Evolutionary conservation across 1,140 invertebrate species (phyloP).

Genomic region (Stegodyphus dumicola): DNA sequence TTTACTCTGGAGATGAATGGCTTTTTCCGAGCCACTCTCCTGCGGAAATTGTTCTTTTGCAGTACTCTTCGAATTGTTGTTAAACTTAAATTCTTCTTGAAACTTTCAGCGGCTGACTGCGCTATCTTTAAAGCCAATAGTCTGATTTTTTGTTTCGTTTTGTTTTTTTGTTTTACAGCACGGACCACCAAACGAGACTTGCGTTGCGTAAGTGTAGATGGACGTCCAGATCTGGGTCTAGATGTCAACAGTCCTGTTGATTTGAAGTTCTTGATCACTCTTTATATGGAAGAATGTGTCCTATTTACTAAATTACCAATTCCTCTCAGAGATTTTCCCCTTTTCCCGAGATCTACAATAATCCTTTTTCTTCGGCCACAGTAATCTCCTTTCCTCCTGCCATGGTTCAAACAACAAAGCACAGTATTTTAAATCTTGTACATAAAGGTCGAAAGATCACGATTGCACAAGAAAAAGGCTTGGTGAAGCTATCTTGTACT

Average conservation of each 20-base stretch:
- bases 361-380: no score
- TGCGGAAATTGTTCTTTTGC: background rate
- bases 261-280: background rate
- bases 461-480: no score
- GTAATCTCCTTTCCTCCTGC: no score
- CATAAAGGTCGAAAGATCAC: no score
- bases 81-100: background rate
- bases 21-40: background rate
- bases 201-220: background rate
- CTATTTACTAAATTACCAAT: background rate
- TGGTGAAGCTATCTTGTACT: no score
- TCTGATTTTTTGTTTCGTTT: background rate
- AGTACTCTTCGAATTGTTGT: background rate
- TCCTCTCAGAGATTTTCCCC: conserved; percentile 6
- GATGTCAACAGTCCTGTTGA: background rate
- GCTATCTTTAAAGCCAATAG: background rate
- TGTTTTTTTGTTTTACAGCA: no score
- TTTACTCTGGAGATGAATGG: background rate
- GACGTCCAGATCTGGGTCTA: background rate
- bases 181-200: background rate
- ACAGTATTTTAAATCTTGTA: no score
- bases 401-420: no score
- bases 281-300: conserved; percentile 2
- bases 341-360: background rate
- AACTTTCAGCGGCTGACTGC: background rate